These are phyloP conservation scores for Strongylocentrotus purpuratus DNA, from an alignment of 35 echinoderm and acorn worm genomes.

Conservation along the genomic window DNA sequence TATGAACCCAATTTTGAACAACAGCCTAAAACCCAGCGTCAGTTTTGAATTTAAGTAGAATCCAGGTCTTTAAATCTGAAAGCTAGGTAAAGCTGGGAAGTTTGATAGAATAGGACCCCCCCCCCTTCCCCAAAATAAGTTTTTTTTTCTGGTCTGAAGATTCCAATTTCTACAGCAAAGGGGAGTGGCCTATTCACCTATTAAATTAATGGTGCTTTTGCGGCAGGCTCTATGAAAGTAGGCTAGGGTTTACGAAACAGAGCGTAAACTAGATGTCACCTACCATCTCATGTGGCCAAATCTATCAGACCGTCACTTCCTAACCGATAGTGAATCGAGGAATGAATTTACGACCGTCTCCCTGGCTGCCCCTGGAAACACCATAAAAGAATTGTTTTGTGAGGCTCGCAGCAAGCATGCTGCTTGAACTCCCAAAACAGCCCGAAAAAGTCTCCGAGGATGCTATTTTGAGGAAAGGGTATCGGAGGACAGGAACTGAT, in stretches of 20 bases:
- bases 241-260: not conserved
- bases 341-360: slow-evolving; percentile 2
- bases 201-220: not conserved
- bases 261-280: not conserved
- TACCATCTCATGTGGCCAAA: not conserved
- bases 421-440: not conserved
- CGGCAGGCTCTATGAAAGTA: not conserved
- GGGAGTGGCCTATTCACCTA: not conserved
- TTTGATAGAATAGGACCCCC: too few species aligned
- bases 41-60: too few species aligned
- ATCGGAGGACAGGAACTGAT: not conserved
- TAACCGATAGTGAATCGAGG: not conserved
- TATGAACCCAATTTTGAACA: too few species aligned
- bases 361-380: not conserved
- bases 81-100: too few species aligned
- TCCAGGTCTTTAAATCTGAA: too few species aligned
- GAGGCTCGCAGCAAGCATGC: not conserved
- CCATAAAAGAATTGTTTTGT: slow-evolving; percentile 19
- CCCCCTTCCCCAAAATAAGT: not conserved
- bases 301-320: slow-evolving; percentile 9
- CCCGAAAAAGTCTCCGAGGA: not conserved
- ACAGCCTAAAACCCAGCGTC: too few species aligned
- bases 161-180: too few species aligned
- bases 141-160: too few species aligned
- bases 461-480: not conserved